Evolutionary conservation across 2,888 invertebrate genomes (phyloP), one percentile per base, ranked within the genome.

Genomic region (Drosophila vallismaia): DNA sequence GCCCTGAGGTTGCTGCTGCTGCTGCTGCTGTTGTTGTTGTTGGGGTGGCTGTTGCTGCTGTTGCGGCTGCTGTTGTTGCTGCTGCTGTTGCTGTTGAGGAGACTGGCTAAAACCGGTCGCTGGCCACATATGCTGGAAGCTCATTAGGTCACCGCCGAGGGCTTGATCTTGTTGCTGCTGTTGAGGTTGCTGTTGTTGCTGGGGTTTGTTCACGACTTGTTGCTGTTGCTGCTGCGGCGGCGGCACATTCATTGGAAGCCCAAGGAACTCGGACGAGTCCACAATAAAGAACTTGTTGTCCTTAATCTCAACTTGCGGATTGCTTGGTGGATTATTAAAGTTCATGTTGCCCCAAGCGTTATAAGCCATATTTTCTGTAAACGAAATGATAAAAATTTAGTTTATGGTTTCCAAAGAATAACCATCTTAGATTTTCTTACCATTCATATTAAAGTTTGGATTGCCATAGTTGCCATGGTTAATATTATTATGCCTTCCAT

Each of bases 81-180:
- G 90, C 48, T 81, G 67, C 40, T 79, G 82, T 31, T 81, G 87
- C 46, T 89, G 90, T 53, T 89, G 89, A 10, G 71, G 54, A 28
- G 70, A 67, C 48, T 77, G 71, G 49, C 72, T 74, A 29, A 86
- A 87, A 2, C 74, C 70, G 52, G 83, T 83, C 54, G 77, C 73
- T 40, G 90, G 89, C 91, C 92, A 92, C 87, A 91, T 90, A 53
- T 90, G 91, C 86, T 91, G 91, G 83, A 91, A 91, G 76, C 88
- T 89, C 57, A 91, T 82, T 58, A 91, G 67, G 63, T 91, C 91
- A 48, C 87, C 71, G 45, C 86, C 76, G 14, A 91, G 71, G 14
- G 86, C 79, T 63, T 87, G 70, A 49, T 90, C 88, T 67, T 90
- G 88, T 57, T 90, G 89, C 46, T 88, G 89, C 46, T 88, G 85